Evolutionary conservation across 2,113 vertebrate genomes (phyloP), one percentile per base, ranked within the genome.

Genomic region (Psilopogon haemacephalus): DNA sequence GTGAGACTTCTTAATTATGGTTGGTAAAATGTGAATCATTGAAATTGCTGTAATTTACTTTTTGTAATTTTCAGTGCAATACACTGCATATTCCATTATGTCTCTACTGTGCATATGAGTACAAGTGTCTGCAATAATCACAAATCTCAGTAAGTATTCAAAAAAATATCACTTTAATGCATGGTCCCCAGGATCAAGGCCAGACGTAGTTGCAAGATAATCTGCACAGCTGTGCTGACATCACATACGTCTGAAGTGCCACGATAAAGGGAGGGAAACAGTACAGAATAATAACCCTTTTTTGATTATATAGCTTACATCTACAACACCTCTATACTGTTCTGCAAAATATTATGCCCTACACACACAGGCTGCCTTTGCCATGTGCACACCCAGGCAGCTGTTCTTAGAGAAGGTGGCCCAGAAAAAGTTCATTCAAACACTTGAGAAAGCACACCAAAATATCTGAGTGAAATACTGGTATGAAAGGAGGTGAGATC

Each of bases 401-500:
- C 12, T 50, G 15, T 12, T 86, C 33, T 55, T 21, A 50, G 28
- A 55, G 12, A 86, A 86, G 37, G 81, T 0, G 8, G 46, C 28
- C 32, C 54, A 68, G 26, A 74, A 84, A 82, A 60, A 23, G 12
- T 32, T 21, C 2, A 18, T 75, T 89, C 70, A 72, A 69, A 79
- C n/a, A 72, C 33, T 30, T 30, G 23, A 46, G 11, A 88, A 76
- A n/a, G n/a, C 0, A 2, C 52, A 46, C 30, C 67, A 89, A 84
- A 74, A 81, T 38, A 58, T 7, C 28, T 15, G 55, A 62, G 30
- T 54, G 44, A 93, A 93, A 88, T 62, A 72, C 59, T 85, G 59
- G 62, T 35, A 38, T 2, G 2, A 85, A 58, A 62, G 35, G 52
- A 84, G 67, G 35, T 68, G 78, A 89, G 15, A 11, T 82, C 90